A percentile compares a stretch with the other conserved stretches of the same genome.
These are phyloP conservation scores for Dichetophora obliterata DNA, from an alignment of 2,888 invertebrate genomes.

Conservation along the genomic window DNA sequence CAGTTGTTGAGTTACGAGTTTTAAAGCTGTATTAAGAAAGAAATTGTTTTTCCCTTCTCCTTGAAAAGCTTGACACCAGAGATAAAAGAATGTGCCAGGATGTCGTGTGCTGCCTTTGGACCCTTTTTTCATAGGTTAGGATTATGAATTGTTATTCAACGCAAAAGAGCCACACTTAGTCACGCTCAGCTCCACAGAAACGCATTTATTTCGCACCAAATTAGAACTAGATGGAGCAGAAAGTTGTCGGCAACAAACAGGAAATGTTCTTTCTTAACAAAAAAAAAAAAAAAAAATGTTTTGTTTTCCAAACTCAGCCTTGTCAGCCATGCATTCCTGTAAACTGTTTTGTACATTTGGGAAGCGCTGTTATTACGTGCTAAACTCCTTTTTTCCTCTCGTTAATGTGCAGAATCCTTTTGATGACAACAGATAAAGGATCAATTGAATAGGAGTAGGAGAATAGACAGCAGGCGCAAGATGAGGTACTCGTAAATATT, in stretches of 20 bases:
- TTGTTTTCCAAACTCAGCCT: not conserved
- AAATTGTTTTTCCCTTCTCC: not conserved
- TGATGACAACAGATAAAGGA: constrained; percentile 66
- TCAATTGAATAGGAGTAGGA: constrained; percentile 50
- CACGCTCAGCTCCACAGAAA: not conserved
- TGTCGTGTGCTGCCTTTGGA: not conserved
- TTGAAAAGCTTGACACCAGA: not conserved
- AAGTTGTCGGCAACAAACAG: not conserved
- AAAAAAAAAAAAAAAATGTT: not conserved
- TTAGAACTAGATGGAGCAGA: not conserved
- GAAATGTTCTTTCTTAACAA: not conserved
- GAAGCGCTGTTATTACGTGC: not conserved
- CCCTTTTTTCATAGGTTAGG: not conserved
- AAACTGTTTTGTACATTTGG: not conserved
- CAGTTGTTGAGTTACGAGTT: not conserved
- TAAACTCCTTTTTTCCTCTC: not conserved
- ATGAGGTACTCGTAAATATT: constrained; percentile 10
- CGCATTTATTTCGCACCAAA: no score
- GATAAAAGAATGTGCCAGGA: not conserved
- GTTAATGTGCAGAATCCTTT: constrained; percentile 52
- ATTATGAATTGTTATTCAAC: constrained; percentile 1
- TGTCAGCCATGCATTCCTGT: not conserved
- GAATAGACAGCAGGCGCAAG: constrained; percentile 38
- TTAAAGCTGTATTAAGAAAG: not conserved
- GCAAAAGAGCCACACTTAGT: not conserved